These are phyloP conservation scores for Enteromius argenteus DNA, from an alignment of 2,797 vertebrate species.

Conservation along the genomic window DNA sequence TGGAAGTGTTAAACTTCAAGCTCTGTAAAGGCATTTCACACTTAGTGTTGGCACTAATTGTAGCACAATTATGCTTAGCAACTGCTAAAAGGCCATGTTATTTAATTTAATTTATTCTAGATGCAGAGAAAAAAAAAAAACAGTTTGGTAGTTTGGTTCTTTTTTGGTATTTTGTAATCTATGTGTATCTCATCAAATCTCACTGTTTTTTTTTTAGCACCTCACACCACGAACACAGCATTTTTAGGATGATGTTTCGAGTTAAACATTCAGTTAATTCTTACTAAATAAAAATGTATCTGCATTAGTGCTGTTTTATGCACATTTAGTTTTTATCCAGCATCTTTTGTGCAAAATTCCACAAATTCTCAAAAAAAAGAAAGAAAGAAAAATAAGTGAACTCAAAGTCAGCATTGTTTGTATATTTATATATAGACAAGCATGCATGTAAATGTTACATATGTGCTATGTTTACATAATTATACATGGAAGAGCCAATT, in stretches of 20 bases:
- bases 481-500: not conserved
- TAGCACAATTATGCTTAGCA: conserved; percentile 4
- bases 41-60: conserved; percentile 10
- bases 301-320: not conserved
- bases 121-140: not conserved
- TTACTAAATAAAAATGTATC: not conserved
- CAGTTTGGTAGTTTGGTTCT: conserved; percentile 31
- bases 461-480: not conserved
- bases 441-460: not conserved
- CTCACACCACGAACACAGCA: not conserved
- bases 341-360: not conserved
- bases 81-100: conserved; percentile 27
- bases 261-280: not conserved
- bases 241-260: not conserved
- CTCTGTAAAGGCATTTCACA: conserved; percentile 31
- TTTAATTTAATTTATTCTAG: conserved; percentile 20
- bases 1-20: conserved; percentile 1
- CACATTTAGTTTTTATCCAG: not conserved
- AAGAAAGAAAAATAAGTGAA: not conserved
- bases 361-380: not conserved
- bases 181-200: not conserved
- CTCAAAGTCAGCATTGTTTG: not conserved
- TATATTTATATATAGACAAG: not conserved
- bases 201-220: not conserved
- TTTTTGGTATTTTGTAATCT: no score